Base-by-base conservation (phyloP, 35 echinoderm and acorn worm genomes). In the Nesometra sesokonis region DNA sequence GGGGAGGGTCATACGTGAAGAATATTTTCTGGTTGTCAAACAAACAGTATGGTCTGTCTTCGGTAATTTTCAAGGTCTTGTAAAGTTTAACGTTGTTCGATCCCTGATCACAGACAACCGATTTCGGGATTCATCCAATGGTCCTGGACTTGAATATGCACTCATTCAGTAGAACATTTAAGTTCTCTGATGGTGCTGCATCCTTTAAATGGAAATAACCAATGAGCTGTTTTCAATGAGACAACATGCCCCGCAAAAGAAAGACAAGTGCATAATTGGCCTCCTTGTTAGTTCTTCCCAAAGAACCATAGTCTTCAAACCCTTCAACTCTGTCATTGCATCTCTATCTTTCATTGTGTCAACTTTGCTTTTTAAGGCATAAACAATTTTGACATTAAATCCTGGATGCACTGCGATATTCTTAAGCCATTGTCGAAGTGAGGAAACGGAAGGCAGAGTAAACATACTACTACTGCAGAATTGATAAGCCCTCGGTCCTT, bases 1-100 rank as follows among this genome's bases (percentile, higher is more conserved):
- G 82, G 4, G 82, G 82, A 32, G 79, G 87, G 79, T 88, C 87
- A 80, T 81, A 82, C 87, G 82, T 88, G 36, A 35, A 82, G 32
- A 36, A 82, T 36, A 88, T 38, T 82, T 88, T 88, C 21, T 32
- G 15, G 35, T 36, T 30, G 13, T 88, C 36, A 32, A n/a, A 47
- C 57, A 39, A 34, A 32, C 34, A 36, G 33, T 80, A 88, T 37
- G 76, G 76, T 17, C 36, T 80, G 5, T 88, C 78, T 32, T 35
- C 36, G 4, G 77, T 80, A 30, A 88, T 52, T 11, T 46, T 32
- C 1, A 88, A 32, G 23, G 17, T 33, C 0, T 34, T 88, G 43
- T 43, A 88, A 9, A 82, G 35, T 88, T 88, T 88, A 30, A 36
- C 31, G 33, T 88, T 88, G 34, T 11, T 82, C 15, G 87, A 38